A percentile compares a stretch with the other conserved stretches of the same genome.
Conservation (phyloP, 2,888 invertebrate genomes). For the Blera fallax region DNA sequence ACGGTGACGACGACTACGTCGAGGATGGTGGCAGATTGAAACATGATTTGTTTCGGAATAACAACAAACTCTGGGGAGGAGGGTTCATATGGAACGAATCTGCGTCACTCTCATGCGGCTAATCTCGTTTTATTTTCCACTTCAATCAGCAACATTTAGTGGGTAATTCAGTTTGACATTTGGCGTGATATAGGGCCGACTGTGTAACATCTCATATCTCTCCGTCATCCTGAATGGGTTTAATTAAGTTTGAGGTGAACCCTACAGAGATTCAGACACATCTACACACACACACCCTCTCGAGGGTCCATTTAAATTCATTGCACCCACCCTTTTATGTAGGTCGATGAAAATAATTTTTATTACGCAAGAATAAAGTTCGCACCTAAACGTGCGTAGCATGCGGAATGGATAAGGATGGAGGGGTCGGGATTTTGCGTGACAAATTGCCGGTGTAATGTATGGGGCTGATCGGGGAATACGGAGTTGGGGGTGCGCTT, state of each 20-base stretch:
- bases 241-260: slow-evolving; percentile 66
- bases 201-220: not conserved
- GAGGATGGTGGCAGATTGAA: slow-evolving; percentile 59
- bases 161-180: slow-evolving; percentile 65
- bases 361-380: slow-evolving; percentile 68
- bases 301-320: slow-evolving; percentile 70
- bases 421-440: slow-evolving; percentile 51
- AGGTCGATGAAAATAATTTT: slow-evolving; percentile 70
- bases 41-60: slow-evolving; percentile 40
- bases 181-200: slow-evolving; percentile 49
- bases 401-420: slow-evolving; percentile 22
- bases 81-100: not conserved
- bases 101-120: slow-evolving; percentile 40
- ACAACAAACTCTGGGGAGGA: not conserved
- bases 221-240: slow-evolving; percentile 40
- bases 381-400: slow-evolving; percentile 70
- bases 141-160: slow-evolving; percentile 57
- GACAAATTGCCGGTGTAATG: slow-evolving; percentile 68
- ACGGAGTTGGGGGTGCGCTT: not conserved
- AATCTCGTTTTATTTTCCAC: slow-evolving; percentile 62
- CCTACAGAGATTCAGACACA: slow-evolving; percentile 18
- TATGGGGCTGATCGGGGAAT: slow-evolving; percentile 42
- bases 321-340: slow-evolving; percentile 63
- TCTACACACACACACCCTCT: not conserved
- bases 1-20: slow-evolving; percentile 20